Conservation (phyloP, 2,113 vertebrate species). For the Macquaria australasica region DNA sequence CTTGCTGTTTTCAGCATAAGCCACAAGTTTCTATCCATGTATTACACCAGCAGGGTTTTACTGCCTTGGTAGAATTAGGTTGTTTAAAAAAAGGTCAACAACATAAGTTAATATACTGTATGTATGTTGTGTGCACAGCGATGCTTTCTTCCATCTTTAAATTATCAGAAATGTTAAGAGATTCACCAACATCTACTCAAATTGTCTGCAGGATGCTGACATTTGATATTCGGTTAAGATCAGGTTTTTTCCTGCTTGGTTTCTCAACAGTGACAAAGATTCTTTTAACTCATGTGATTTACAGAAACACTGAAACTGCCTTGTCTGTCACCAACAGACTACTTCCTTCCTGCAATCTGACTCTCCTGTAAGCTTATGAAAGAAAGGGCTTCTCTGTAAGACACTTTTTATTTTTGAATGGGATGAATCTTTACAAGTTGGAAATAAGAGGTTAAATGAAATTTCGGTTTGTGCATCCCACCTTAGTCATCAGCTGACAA, state of each 20-base stretch:
- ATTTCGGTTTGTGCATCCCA: constrained; percentile 20
- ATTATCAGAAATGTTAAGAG: neutral
- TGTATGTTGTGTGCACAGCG: neutral
- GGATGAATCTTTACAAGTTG: neutral
- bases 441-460: constrained; percentile 32
- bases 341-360: constrained; percentile 43
- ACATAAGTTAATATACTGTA: neutral
- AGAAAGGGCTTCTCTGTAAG: neutral
- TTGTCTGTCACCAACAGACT: constrained; percentile 7
- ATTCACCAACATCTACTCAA: neutral
- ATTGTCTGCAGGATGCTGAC: neutral
- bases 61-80: neutral
- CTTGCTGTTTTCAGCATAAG: neutral
- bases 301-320: constrained; percentile 10
- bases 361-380: neutral
- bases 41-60: neutral
- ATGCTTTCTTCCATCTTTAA: neutral
- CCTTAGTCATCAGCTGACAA: constrained; percentile 25
- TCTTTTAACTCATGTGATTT: neutral
- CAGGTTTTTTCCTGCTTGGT: neutral
- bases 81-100: constrained; percentile 12
- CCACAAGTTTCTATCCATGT: neutral
- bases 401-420: constrained; percentile 9
- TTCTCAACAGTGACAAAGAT: constrained; percentile 8
- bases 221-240: neutral